A percentile compares a stretch with the other conserved stretches of the same genome.
These are phyloP conservation scores for Stichodactyla helianthus DNA, from an alignment of 64 coral and sea anemone species.

Conservation along the genomic window DNA sequence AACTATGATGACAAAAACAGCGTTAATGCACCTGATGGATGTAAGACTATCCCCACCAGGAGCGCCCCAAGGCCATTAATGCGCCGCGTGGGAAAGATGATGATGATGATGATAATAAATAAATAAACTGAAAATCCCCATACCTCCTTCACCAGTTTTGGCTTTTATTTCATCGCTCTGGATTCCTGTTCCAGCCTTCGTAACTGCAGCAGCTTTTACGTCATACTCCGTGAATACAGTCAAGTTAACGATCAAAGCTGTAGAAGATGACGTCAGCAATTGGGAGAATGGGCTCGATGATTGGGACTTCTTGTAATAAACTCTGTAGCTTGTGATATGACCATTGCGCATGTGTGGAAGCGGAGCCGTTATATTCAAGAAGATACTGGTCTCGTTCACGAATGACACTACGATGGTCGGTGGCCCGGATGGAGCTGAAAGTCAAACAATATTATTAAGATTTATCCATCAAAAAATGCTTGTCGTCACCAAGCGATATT, in stretches of 20 bases:
- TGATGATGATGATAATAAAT: background rate
- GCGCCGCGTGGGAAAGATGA: too few relatives aligned
- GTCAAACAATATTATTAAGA: background rate
- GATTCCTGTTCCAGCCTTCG: conserved; percentile 41
- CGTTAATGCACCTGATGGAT: too few relatives aligned
- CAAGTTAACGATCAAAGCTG: conserved; percentile 21
- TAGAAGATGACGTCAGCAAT: conserved; percentile 27
- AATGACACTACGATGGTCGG: conserved; percentile 43
- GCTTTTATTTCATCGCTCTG: conserved; percentile 29
- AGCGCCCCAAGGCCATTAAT: too few relatives aligned
- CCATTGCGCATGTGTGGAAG: conserved; percentile 44
- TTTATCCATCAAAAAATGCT: background rate
- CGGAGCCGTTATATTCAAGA: conserved; percentile 47
- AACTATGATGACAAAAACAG: too few relatives aligned
- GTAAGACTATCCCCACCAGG: too few relatives aligned
- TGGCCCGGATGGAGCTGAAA: conserved; percentile 53
- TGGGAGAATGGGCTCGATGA: background rate
- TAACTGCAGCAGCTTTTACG: conserved; percentile 47
- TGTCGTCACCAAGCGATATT: too few relatives aligned
- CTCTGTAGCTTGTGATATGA: conserved; percentile 42
- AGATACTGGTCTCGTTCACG: conserved; percentile 29
- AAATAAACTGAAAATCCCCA: background rate
- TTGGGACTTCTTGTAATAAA: conserved; percentile 56
- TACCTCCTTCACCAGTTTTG: conserved; percentile 67
- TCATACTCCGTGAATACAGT: conserved; percentile 62